Conservation (phyloP, 2,797 vertebrate species). For the Labeo calbasu region DNA sequence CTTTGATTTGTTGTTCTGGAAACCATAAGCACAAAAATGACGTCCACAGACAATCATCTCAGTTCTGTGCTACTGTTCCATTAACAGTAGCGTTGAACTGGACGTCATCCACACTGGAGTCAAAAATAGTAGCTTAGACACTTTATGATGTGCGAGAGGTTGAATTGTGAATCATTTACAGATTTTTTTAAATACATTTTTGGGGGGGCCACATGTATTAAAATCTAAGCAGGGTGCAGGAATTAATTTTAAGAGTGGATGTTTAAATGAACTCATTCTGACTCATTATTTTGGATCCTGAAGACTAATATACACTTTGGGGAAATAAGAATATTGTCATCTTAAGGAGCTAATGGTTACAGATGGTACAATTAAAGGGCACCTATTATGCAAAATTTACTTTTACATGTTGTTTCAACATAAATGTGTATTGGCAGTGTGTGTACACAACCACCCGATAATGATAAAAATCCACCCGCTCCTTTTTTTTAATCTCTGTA, state of each 20-base stretch:
- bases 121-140: conserved; percentile 25
- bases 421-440: too few species aligned
- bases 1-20: conserved; percentile 20
- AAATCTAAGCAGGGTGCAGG: not conserved
- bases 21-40: conserved; percentile 20
- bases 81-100: conserved; percentile 26
- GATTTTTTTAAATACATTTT: not conserved
- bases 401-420: too few species aligned
- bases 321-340: not conserved
- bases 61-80: conserved; percentile 9
- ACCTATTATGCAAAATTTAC: too few species aligned
- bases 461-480: too few species aligned
- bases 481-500: too few species aligned
- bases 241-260: not conserved
- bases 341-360: not conserved
- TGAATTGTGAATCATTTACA: conserved; percentile 23
- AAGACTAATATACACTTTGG: not conserved
- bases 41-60: conserved; percentile 7
- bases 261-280: not conserved
- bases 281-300: not conserved
- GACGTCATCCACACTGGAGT: conserved; percentile 9
- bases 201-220: not conserved
- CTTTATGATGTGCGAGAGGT: conserved; percentile 55
- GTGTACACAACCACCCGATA: too few species aligned
- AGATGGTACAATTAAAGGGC: too few species aligned